phyloP scores from a whole-genome alignment of 2,113 vertebrate species.

The Pelecanoides urinatrix region DNA sequence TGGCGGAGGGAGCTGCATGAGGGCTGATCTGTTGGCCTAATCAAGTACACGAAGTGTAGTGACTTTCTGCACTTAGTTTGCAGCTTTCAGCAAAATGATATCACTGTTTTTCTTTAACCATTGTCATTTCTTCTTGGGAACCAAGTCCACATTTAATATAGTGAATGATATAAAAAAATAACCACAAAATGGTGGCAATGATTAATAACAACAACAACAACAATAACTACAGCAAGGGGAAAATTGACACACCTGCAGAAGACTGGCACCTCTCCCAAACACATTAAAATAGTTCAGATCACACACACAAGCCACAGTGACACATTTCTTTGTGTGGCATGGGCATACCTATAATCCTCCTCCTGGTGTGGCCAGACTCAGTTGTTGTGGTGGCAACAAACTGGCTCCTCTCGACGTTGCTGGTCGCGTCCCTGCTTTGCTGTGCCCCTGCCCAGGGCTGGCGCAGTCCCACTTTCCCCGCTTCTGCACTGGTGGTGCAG shows the following conservation, averaged over 20 bases:
- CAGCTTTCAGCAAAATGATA: background rate
- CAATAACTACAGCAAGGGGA: background rate
- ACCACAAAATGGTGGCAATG: background rate
- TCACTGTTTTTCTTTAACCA: background rate
- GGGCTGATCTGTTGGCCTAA: background rate
- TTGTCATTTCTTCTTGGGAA: background rate
- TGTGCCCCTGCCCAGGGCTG: background rate
- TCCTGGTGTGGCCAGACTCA: background rate
- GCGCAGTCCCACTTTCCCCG: too few relatives aligned
- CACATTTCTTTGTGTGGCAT: too few relatives aligned
- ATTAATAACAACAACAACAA: background rate
- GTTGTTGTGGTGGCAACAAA: background rate
- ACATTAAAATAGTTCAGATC: background rate
- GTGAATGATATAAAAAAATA: background rate
- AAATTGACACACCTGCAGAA: background rate
- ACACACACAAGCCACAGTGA: background rate
- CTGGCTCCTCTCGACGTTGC: background rate
- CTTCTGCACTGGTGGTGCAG: background rate
- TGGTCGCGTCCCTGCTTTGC: accelerated
- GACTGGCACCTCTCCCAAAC: background rate
- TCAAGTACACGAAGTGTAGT: background rate
- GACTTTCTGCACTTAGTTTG: background rate
- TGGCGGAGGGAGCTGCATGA: background rate
- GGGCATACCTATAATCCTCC: background rate
- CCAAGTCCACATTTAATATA: background rate